phyloP scores from a whole-genome alignment of 2,113 vertebrate species.

The Mirza zaza region DNA sequence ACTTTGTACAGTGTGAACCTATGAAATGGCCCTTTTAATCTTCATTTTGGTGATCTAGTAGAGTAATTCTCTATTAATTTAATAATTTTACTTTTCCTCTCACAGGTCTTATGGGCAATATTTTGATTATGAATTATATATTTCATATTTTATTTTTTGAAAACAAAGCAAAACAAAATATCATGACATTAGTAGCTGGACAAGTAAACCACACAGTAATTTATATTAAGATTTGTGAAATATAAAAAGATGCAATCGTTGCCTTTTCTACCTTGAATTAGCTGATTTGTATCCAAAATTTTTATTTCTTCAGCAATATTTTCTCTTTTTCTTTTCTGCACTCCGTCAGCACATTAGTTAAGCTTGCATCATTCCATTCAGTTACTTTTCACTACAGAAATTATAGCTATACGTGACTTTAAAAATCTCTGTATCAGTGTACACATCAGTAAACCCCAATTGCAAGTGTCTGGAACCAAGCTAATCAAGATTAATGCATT shows the following conservation, averaged over 20 bases:
- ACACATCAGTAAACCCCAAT: slow-evolving; percentile 85
- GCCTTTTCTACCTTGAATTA: not conserved
- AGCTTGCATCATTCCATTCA: slow-evolving; percentile 34
- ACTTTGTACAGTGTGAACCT: not conserved
- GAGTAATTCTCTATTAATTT: not conserved
- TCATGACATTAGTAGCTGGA: not conserved
- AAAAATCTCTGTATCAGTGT: slow-evolving; percentile 67
- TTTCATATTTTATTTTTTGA: not conserved
- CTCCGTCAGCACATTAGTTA: slow-evolving; percentile 51
- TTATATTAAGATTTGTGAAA: not conserved
- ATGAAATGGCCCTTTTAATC: not conserved
- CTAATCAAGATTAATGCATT: slow-evolving; percentile 99
- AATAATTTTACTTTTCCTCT: slow-evolving; percentile 2
- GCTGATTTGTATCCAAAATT: not conserved
- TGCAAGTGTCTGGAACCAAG: slow-evolving; percentile 86
- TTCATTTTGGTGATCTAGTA: not conserved
- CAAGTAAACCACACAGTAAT: not conserved
- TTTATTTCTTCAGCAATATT: slow-evolving; percentile 15
- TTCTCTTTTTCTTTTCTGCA: slow-evolving; percentile 1
- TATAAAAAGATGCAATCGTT: not conserved
- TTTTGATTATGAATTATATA: not conserved
- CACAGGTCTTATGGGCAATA: not conserved
- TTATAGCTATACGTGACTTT: slow-evolving; percentile 66
- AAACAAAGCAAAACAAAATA: not conserved
- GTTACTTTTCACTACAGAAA: slow-evolving; percentile 67